Percentiles rank a stretch among this genome's conserved stretches.
Evolutionary conservation across 2,797 vertebrate species (phyloP).

Genomic region (Champsocephalus esox): DNA sequence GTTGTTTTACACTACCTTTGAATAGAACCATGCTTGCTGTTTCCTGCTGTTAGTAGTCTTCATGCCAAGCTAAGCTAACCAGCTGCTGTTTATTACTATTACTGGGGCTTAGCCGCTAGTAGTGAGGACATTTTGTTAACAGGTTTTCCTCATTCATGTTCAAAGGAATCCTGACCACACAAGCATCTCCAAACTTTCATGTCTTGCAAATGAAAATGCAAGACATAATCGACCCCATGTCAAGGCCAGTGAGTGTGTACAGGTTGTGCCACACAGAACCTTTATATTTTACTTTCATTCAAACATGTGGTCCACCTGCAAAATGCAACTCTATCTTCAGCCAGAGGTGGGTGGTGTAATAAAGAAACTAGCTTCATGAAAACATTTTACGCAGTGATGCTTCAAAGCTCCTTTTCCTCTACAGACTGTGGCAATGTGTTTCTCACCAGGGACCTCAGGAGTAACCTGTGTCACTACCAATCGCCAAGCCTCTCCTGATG

Average conservation of each 20-base stretch:
- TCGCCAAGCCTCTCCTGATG: slow-evolving; percentile 88
- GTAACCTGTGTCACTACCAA: slow-evolving; percentile 93
- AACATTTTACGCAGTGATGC: slow-evolving; percentile 63
- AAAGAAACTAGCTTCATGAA: slow-evolving; percentile 27
- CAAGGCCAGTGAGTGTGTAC: too few species aligned
- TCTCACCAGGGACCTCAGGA: slow-evolving; percentile 88
- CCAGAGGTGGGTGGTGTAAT: slow-evolving; percentile 26
- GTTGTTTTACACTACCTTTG: neutral
- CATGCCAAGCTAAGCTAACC: neutral
- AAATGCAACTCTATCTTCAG: slow-evolving; percentile 27
- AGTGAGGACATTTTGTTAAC: too few species aligned
- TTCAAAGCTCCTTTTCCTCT: slow-evolving; percentile 76
- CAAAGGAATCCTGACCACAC: too few species aligned
- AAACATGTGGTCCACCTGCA: slow-evolving; percentile 38
- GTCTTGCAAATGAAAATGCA: too few species aligned
- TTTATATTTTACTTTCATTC: slow-evolving; percentile 19
- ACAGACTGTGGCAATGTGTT: slow-evolving; percentile 78
- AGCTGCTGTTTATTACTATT: neutral
- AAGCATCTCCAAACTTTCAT: too few species aligned
- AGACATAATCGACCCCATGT: too few species aligned
- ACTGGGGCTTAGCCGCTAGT: neutral
- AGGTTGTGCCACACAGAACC: too few species aligned
- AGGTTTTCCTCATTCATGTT: too few species aligned
- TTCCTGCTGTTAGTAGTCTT: neutral
- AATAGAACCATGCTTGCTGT: neutral